These are phyloP conservation scores for Ascaphus truei DNA, from an alignment of 2,113 vertebrate species.

Conservation along the genomic window DNA sequence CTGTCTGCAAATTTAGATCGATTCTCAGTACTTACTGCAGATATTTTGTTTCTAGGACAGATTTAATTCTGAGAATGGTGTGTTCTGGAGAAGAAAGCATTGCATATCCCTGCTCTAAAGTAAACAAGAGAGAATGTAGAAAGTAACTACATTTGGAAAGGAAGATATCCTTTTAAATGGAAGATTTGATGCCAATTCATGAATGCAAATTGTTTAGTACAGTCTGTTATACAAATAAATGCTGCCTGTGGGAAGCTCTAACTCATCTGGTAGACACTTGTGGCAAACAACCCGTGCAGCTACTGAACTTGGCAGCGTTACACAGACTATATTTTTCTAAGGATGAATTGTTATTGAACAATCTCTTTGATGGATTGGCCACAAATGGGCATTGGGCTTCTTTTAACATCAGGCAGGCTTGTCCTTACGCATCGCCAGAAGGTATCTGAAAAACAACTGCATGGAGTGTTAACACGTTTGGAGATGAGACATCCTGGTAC, in stretches of 20 bases:
- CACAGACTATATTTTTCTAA: conserved; percentile 14
- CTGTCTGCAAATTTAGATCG: too few relatives aligned
- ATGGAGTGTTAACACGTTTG: neutral
- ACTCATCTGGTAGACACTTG: conserved; percentile 13
- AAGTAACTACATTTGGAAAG: conserved; percentile 1
- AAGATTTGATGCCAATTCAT: conserved; percentile 4
- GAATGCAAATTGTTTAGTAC: conserved; percentile 10
- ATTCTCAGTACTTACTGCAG: too few relatives aligned
- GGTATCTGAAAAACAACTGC: neutral
- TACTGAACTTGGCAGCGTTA: conserved; percentile 22
- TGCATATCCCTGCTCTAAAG: neutral
- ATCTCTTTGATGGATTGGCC: conserved; percentile 14
- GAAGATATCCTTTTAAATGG: neutral
- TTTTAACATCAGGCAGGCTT: neutral
- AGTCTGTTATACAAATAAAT: conserved; percentile 15
- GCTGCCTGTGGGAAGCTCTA: conserved; percentile 5
- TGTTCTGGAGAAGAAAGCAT: neutral
- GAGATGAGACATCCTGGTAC: neutral
- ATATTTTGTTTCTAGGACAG: too few relatives aligned
- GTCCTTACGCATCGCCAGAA: neutral
- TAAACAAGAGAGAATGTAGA: conserved; percentile 6
- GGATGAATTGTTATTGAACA: conserved; percentile 33
- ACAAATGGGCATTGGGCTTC: neutral
- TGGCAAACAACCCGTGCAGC: conserved; percentile 13
- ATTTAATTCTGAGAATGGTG: neutral